Conservation (phyloP, 2,888 invertebrate genomes). For the Cremastinae sp. region DNA sequence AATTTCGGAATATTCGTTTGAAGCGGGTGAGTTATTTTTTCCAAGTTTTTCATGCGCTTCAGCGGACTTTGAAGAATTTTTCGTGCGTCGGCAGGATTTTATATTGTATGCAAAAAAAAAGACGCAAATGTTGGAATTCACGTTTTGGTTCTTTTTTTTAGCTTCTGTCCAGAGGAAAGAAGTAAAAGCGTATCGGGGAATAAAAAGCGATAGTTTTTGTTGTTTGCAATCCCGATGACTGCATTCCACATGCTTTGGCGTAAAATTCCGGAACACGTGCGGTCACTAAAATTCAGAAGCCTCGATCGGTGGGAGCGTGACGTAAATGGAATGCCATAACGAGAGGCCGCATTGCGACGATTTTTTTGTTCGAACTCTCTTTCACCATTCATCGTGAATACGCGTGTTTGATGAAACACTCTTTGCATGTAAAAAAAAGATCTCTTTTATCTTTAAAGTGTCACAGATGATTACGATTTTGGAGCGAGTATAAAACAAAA, state of each 20-base stretch:
- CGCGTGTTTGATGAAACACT: background rate
- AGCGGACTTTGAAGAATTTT: background rate
- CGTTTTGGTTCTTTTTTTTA: conserved; percentile 16
- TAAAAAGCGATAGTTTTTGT: conserved; percentile 9
- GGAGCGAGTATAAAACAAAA: no score
- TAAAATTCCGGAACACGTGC: conserved; percentile 44
- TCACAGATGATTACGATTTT: no score
- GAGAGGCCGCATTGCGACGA: conserved; percentile 37
- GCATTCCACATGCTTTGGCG: conserved; percentile 20
- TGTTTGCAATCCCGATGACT: conserved; percentile 32
- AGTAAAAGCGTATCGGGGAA: conserved; percentile 11
- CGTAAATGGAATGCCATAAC: conserved; percentile 30
- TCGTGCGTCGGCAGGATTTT: background rate
- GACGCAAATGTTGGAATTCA: conserved; percentile 35
- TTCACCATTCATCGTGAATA: background rate
- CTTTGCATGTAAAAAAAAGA: no score
- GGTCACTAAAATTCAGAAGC: conserved; percentile 50
- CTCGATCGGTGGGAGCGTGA: conserved; percentile 28
- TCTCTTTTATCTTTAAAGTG: no score
- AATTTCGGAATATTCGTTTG: no score
- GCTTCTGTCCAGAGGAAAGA: background rate
- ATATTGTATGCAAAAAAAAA: background rate
- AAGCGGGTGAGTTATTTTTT: no score
- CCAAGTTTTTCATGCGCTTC: no score
- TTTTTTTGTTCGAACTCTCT: conserved; percentile 13